phyloP scores from a whole-genome alignment of 2,113 vertebrate genomes.

The Bos javanicus region DNA sequence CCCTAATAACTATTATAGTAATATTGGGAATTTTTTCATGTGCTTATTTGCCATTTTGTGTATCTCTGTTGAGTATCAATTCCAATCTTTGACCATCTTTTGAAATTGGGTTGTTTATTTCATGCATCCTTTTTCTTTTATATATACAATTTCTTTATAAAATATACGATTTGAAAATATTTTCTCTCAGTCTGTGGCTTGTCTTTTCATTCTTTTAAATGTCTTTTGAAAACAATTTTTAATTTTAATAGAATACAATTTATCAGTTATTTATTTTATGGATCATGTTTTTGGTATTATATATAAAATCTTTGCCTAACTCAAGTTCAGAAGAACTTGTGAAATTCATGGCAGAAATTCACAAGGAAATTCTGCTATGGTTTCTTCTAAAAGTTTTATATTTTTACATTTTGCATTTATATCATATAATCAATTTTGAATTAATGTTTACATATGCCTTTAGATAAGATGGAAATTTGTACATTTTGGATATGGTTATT shows the following conservation, averaged over 20 bases:
- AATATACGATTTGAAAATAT: background rate
- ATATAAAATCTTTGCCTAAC: background rate
- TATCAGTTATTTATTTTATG: background rate
- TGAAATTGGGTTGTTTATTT: background rate
- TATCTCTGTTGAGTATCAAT: background rate
- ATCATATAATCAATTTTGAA: background rate
- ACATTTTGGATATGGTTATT: background rate
- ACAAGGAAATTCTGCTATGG: background rate
- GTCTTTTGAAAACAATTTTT: background rate
- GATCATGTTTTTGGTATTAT: background rate
- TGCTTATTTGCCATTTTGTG: background rate
- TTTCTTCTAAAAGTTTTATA: background rate
- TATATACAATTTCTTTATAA: background rate
- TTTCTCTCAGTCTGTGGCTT: background rate
- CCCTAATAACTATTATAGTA: background rate
- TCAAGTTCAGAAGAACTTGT: background rate
- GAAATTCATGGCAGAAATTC: background rate
- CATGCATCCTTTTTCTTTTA: background rate
- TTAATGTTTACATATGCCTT: background rate
- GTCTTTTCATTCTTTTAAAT: background rate
- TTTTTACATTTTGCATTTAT: background rate
- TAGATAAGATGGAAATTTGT: background rate
- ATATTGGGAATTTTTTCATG: background rate
- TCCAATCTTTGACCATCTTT: background rate
- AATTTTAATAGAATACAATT: background rate